These are phyloP conservation scores for Standfussiana lucernea DNA, from an alignment of 2,888 invertebrate genomes.

Conservation along the genomic window DNA sequence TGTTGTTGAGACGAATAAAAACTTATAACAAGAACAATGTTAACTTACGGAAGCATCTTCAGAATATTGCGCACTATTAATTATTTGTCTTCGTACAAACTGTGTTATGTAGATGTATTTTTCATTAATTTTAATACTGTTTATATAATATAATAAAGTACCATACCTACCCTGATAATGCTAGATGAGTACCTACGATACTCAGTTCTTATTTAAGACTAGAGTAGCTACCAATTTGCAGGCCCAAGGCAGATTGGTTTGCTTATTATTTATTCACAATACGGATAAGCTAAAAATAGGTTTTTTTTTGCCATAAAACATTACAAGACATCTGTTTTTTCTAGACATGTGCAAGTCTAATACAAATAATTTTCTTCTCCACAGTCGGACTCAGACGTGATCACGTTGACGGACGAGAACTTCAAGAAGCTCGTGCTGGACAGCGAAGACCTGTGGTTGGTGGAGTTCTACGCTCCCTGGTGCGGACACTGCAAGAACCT, in stretches of 20 bases:
- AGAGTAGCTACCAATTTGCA: too few species aligned
- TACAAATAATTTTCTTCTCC: constrained; percentile 42
- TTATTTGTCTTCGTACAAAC: too few species aligned
- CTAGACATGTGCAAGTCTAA: not conserved
- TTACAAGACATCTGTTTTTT: not conserved
- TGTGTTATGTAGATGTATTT: too few species aligned
- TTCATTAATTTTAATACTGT: too few species aligned
- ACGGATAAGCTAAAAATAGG: too few species aligned
- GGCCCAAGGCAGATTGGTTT: too few species aligned
- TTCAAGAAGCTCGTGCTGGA: constrained; percentile 97
- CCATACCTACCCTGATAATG: too few species aligned
- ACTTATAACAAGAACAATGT: constrained; percentile 8
- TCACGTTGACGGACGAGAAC: constrained; percentile 98
- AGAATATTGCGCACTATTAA: constrained; percentile 5
- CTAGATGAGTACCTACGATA: too few species aligned
- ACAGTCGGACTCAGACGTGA: constrained; percentile 91
- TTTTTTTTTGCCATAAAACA: not conserved
- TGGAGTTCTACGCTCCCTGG: constrained; percentile 99
- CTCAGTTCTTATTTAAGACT: too few species aligned
- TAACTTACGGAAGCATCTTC: constrained; percentile 31
- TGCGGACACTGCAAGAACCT: constrained; percentile 99
- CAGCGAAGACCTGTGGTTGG: constrained; percentile 98
- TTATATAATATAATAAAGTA: too few species aligned
- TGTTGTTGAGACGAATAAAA: too few species aligned
- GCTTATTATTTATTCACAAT: too few species aligned